Percentiles rank a stretch among this genome's conserved stretches.
These are phyloP conservation scores for Patiria miniata DNA, from an alignment of 35 echinoderm and acorn worm species.

Conservation along the genomic window DNA sequence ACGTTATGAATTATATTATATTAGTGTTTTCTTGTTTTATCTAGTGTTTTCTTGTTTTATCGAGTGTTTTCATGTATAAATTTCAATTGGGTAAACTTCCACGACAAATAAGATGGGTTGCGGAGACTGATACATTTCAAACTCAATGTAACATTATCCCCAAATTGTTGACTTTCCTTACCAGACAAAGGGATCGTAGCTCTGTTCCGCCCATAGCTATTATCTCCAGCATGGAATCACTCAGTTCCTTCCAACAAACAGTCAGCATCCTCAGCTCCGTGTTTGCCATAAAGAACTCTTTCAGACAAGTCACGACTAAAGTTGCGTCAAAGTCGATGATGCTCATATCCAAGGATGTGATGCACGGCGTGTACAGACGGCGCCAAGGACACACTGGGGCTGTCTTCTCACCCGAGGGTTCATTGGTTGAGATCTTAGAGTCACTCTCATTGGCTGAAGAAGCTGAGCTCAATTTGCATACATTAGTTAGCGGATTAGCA, in stretches of 20 bases:
- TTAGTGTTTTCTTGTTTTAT: too few species aligned
- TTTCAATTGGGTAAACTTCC: too few species aligned
- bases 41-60: too few species aligned
- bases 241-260: constrained; percentile 44
- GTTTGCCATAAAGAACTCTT: constrained; percentile 59
- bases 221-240: constrained; percentile 50
- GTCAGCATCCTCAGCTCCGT: constrained; percentile 41
- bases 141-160: too few species aligned
- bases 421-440: background rate
- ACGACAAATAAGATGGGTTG: too few species aligned
- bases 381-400: background rate
- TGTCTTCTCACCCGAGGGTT: background rate
- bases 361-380: constrained; percentile 51
- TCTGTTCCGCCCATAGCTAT: constrained; percentile 35
- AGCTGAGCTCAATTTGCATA: too few species aligned
- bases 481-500: too few species aligned
- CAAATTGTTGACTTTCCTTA: constrained; percentile 20
- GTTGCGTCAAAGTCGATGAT: constrained; percentile 47
- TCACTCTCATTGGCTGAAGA: too few species aligned
- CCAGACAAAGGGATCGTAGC: constrained; percentile 42
- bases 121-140: too few species aligned
- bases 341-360: constrained; percentile 59
- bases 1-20: background rate
- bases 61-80: too few species aligned
- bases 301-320: constrained; percentile 38